Conservation (phyloP, 2,113 vertebrate genomes). For the Nibea albiflora region DNA sequence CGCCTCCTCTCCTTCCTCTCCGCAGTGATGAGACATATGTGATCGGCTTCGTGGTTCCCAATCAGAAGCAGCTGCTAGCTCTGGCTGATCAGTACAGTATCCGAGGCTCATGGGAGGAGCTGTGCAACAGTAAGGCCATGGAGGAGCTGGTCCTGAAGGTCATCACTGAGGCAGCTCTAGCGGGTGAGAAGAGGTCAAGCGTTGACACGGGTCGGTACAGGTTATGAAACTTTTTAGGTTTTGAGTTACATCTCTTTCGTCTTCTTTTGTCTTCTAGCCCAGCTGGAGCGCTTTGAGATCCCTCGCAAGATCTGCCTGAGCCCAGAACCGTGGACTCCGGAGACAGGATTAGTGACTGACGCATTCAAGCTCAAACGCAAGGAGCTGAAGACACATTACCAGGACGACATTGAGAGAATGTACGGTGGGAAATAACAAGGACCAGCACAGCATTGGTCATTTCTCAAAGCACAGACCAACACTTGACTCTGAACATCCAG, state of each 20-base stretch:
- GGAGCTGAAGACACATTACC: constrained; percentile 92
- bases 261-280: constrained; percentile 79
- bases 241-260: not conserved
- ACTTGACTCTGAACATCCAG: constrained; percentile 20
- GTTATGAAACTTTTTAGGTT: not conserved
- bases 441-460: not conserved
- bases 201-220: not conserved
- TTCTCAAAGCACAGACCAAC: constrained; percentile 26
- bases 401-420: constrained; percentile 92
- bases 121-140: constrained; percentile 90
- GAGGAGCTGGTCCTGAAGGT: constrained; percentile 92
- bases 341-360: constrained; percentile 96
- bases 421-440: constrained; percentile 86
- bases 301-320: constrained; percentile 93
- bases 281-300: constrained; percentile 95
- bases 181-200: constrained; percentile 81
- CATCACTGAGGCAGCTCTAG: constrained; percentile 87
- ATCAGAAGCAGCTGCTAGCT: constrained; percentile 91
- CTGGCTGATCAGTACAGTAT: constrained; percentile 88
- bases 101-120: constrained; percentile 88
- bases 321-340: constrained; percentile 94
- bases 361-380: constrained; percentile 97
- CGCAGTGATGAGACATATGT: constrained; percentile 94
- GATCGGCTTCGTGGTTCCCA: constrained; percentile 97
- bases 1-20: constrained; percentile 35